Conservation (phyloP, 2,797 vertebrate genomes). For the Novumbra hubbsi region DNA sequence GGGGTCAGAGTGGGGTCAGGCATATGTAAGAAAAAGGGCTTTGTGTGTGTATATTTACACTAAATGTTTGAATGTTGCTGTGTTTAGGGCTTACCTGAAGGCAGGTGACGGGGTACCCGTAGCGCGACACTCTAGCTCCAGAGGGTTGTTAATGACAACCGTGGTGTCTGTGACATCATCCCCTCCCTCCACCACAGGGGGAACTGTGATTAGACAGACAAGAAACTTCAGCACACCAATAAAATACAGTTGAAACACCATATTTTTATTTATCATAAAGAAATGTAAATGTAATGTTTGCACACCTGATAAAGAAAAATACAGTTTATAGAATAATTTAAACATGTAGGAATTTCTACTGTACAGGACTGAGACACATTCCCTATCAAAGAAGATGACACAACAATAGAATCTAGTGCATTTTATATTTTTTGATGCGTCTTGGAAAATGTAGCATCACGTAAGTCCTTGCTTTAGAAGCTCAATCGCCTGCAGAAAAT, state of each 20-base stretch:
- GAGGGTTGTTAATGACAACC: constrained; percentile 79
- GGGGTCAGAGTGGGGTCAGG: too few relatives aligned
- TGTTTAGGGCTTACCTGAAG: constrained; percentile 78
- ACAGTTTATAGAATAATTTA: not conserved
- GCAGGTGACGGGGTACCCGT: constrained; percentile 83
- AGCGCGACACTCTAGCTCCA: constrained; percentile 88
- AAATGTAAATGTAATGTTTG: not conserved
- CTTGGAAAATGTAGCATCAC: too few relatives aligned
- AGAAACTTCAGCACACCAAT: not conserved
- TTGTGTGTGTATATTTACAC: not conserved
- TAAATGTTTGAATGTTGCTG: constrained; percentile 6
- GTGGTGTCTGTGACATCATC: constrained; percentile 77
- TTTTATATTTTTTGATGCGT: too few relatives aligned
- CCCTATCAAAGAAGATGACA: too few relatives aligned
- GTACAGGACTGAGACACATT: too few relatives aligned
- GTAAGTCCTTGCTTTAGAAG: too few relatives aligned
- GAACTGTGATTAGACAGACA: constrained; percentile 71
- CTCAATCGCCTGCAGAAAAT: too few relatives aligned
- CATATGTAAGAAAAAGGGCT: too few relatives aligned
- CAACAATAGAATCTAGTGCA: too few relatives aligned
- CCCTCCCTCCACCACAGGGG: constrained; percentile 82
- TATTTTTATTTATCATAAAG: not conserved
- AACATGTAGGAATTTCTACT: not conserved
- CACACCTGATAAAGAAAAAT: not conserved
- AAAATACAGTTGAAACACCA: not conserved